These are phyloP conservation scores for Drosophila greeni DNA, from an alignment of 2,888 invertebrate species.

Conservation along the genomic window DNA sequence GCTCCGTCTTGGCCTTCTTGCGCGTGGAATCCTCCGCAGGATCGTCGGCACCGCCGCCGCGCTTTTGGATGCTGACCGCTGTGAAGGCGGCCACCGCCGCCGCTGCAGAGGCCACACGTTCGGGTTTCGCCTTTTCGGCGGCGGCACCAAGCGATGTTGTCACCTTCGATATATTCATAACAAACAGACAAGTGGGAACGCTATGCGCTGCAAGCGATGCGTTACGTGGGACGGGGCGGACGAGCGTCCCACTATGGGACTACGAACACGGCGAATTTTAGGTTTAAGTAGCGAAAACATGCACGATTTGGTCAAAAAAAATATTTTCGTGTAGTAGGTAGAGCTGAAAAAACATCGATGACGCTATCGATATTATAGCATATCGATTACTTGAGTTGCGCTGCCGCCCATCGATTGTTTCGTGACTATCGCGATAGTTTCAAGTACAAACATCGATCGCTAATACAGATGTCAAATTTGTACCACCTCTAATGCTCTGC, in stretches of 20 bases:
- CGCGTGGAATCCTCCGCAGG: slow-evolving; percentile 53
- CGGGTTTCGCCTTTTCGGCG: slow-evolving; percentile 75
- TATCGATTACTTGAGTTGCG: not conserved
- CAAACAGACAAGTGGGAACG: slow-evolving; percentile 56
- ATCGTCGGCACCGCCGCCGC: slow-evolving; percentile 59
- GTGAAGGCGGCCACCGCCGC: slow-evolving; percentile 56
- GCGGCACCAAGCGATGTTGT: slow-evolving; percentile 75
- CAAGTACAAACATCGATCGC: not conserved
- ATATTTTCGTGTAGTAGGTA: slow-evolving; percentile 62
- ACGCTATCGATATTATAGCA: not conserved
- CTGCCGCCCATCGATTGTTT: not conserved
- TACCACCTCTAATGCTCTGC: slow-evolving; percentile 1
- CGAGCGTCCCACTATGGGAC: slow-evolving; percentile 25
- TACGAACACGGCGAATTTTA: slow-evolving; percentile 19
- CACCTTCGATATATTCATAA: slow-evolving; percentile 74
- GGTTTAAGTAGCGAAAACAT: slow-evolving; percentile 61
- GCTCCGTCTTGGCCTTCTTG: slow-evolving; percentile 63
- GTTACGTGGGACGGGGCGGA: slow-evolving; percentile 26
- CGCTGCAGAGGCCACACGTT: slow-evolving; percentile 69
- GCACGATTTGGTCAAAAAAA: slow-evolving; percentile 56
- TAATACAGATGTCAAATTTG: not conserved
- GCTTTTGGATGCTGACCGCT: slow-evolving; percentile 66
- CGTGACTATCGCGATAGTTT: not conserved
- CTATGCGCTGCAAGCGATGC: slow-evolving; percentile 22
- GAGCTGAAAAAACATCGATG: slow-evolving; percentile 34